Conservation (phyloP, 2,797 vertebrate species). For the Myotis pilosus region DNA sequence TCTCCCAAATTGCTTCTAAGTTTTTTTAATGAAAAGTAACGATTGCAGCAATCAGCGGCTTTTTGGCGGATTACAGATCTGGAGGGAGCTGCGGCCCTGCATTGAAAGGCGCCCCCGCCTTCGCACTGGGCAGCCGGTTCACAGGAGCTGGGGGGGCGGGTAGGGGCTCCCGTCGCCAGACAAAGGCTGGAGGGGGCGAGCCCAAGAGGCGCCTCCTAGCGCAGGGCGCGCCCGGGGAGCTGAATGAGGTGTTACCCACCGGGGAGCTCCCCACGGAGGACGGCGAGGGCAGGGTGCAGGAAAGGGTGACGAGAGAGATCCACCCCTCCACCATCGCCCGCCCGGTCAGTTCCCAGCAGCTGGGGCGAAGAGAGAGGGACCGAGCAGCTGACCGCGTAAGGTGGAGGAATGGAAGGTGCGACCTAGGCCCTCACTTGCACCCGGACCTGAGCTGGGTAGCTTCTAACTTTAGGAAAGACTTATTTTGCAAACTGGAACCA, state of each 20-base stretch:
- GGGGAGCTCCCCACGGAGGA: background rate
- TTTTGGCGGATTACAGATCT: conserved; percentile 89
- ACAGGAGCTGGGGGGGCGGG: conserved; percentile 76
- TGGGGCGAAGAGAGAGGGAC: background rate
- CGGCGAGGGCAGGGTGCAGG: background rate
- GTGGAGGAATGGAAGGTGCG: background rate
- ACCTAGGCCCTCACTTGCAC: conserved; percentile 6
- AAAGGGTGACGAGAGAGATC: background rate
- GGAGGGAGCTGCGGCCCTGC: conserved; percentile 80
- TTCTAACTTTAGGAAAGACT: background rate
- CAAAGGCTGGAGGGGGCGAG: conserved; percentile 78
- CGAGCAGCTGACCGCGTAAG: background rate
- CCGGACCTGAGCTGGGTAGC: background rate
- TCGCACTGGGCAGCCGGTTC: conserved; percentile 80
- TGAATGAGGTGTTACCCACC: conserved; percentile 42
- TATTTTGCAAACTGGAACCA: background rate
- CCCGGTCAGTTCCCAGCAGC: background rate
- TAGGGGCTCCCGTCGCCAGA: conserved; percentile 74
- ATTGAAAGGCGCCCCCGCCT: conserved; percentile 82
- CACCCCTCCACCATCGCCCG: background rate
- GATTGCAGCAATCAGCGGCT: conserved; percentile 88
- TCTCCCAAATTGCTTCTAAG: conserved; percentile 88
- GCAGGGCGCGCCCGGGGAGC: conserved; percentile 56
- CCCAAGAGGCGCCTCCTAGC: conserved; percentile 73
- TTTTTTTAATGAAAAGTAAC: conserved; percentile 90